A percentile compares a stretch with the other conserved stretches of the same genome.
Evolutionary conservation across 2,888 invertebrate species (phyloP).

Genomic region (Malachius bipustulatus): DNA sequence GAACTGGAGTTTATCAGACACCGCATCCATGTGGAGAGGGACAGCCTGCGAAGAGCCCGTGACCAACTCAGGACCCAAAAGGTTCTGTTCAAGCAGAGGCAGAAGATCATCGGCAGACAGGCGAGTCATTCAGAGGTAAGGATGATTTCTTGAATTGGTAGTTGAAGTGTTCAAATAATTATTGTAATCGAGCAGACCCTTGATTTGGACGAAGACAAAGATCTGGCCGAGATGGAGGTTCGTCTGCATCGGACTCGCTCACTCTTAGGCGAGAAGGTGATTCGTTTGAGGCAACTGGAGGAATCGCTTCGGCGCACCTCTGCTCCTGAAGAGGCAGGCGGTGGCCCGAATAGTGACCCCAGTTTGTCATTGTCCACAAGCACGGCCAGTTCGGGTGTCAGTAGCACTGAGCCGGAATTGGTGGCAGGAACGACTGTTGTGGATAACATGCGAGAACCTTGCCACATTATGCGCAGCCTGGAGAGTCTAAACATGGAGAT

Average conservation of each 20-base stretch:
- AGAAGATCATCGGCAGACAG: too few species aligned
- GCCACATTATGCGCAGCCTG: conserved; percentile 56
- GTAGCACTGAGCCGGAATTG: conserved; percentile 18
- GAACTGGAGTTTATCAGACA: conserved; percentile 76
- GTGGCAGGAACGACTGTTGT: conserved; percentile 26
- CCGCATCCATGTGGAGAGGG: conserved; percentile 66
- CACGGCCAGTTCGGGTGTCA: conserved; percentile 46
- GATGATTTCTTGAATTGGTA: too few species aligned
- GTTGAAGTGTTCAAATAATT: too few species aligned
- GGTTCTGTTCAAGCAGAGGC: conserved; percentile 53
- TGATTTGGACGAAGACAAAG: conserved; percentile 59
- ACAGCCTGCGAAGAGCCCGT: conserved; percentile 72
- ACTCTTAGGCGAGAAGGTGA: conserved; percentile 70
- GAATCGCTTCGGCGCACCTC: conserved; percentile 57
- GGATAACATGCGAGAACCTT: conserved; percentile 50
- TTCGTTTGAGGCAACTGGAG: conserved; percentile 65
- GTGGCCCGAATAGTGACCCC: conserved; percentile 24
- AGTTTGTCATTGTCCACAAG: conserved; percentile 52
- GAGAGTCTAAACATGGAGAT: conserved; percentile 60
- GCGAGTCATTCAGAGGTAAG: too few species aligned
- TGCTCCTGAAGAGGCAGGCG: not conserved
- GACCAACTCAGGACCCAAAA: conserved; percentile 59
- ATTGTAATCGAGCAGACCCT: too few species aligned
- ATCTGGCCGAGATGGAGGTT: conserved; percentile 73
- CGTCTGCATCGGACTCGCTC: conserved; percentile 70